A percentile compares a stretch with the other conserved stretches of the same genome.
Conservation (phyloP, 2,888 invertebrate species). For the Agapetus fuscipes region DNA sequence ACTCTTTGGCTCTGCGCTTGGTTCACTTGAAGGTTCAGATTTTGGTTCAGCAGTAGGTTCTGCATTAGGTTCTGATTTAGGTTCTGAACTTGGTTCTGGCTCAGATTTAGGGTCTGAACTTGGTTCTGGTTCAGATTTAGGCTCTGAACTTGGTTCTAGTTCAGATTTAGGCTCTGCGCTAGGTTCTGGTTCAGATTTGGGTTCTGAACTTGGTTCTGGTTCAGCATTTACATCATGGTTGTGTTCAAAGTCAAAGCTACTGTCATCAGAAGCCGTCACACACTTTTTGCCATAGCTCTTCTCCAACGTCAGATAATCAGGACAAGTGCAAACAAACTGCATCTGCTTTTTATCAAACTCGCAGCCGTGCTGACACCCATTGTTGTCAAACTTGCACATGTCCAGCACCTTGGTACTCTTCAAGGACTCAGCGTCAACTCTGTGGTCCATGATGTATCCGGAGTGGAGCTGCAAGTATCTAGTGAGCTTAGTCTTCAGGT, state of each 20-base stretch:
- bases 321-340: slow-evolving; percentile 58
- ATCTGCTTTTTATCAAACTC: slow-evolving; percentile 52
- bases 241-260: neutral
- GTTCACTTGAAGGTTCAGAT: slow-evolving; percentile 21
- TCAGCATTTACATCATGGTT: slow-evolving; percentile 10
- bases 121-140: slow-evolving; percentile 26
- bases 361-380: slow-evolving; percentile 58
- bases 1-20: slow-evolving; percentile 25
- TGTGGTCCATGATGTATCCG: slow-evolving; percentile 45
- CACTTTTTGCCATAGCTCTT: slow-evolving; percentile 38
- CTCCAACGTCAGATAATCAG: slow-evolving; percentile 38
- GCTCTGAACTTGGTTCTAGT: slow-evolving; percentile 26
- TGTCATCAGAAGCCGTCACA: slow-evolving; percentile 25
- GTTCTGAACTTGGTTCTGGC: slow-evolving; percentile 23
- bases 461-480: slow-evolving; percentile 40
- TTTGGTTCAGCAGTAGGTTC: slow-evolving; percentile 24
- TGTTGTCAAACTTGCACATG: slow-evolving; percentile 54
- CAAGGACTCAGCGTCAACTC: slow-evolving; percentile 39
- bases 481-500: slow-evolving; percentile 39
- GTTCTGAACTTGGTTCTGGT: slow-evolving; percentile 23
- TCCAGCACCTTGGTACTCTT: slow-evolving; percentile 44
- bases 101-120: slow-evolving; percentile 28
- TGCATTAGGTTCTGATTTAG: slow-evolving; percentile 25
- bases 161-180: slow-evolving; percentile 26
- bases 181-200: slow-evolving; percentile 24